A percentile compares a stretch with the other conserved stretches of the same genome.
These are phyloP conservation scores for Yponomeuta cagnagella DNA, from an alignment of 2,888 invertebrate species.

Conservation along the genomic window DNA sequence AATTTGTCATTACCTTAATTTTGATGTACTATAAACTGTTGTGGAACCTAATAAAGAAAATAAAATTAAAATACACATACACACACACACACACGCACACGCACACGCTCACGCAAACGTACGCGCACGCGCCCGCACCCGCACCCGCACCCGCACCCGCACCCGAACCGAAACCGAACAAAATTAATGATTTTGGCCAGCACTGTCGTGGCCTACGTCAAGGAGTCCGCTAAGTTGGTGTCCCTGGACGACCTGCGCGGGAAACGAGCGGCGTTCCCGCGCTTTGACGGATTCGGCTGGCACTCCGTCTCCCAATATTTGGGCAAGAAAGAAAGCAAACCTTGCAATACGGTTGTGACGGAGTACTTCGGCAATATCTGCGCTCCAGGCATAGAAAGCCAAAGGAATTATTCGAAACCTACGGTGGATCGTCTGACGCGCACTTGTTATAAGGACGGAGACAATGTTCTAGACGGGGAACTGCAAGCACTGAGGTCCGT, in stretches of 20 bases:
- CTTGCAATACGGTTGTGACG: slow-evolving; percentile 52
- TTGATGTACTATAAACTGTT: too few relatives aligned
- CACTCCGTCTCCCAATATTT: slow-evolving; percentile 71
- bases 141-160: too few relatives aligned
- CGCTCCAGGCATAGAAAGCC: slow-evolving; percentile 60
- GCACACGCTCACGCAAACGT: too few relatives aligned
- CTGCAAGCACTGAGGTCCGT: slow-evolving; percentile 80
- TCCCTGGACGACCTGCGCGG: slow-evolving; percentile 80
- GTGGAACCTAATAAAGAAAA: too few relatives aligned
- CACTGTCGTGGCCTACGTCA: slow-evolving; percentile 81
- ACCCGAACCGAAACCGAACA: too few relatives aligned
- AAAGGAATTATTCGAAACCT: slow-evolving; percentile 28
- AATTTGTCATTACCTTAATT: too few relatives aligned
- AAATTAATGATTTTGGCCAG: slow-evolving; percentile 45
- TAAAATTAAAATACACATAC: too few relatives aligned
- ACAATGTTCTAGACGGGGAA: slow-evolving; percentile 66
- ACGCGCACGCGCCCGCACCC: too few relatives aligned
- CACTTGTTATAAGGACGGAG: slow-evolving; percentile 46
- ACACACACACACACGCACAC: too few relatives aligned
- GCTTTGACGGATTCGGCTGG: slow-evolving; percentile 84
- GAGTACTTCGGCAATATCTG: slow-evolving; percentile 82
- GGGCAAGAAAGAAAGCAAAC: slow-evolving; percentile 48
- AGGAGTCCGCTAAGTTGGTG: slow-evolving; percentile 70
- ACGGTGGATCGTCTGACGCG: slow-evolving; percentile 35
- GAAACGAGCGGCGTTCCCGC: slow-evolving; percentile 86